These are phyloP conservation scores for Leptopilina myrica DNA, from an alignment of 2,888 invertebrate species.

Conservation along the genomic window DNA sequence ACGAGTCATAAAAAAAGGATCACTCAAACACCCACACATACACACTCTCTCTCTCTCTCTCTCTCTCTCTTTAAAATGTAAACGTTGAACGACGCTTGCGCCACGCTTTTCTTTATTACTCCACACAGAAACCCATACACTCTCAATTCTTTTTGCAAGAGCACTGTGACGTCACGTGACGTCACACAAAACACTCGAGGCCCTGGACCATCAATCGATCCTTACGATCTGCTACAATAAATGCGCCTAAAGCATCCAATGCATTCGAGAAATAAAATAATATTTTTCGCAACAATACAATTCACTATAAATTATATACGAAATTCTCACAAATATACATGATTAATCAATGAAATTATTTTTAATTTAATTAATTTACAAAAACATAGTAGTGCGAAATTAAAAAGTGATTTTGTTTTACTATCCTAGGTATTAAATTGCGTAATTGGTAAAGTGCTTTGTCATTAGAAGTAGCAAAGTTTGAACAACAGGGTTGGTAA, in stretches of 20 bases:
- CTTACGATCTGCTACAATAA: conserved; percentile 28
- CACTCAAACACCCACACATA: not conserved
- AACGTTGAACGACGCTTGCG: not conserved
- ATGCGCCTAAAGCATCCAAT: not conserved
- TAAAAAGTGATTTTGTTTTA: not conserved
- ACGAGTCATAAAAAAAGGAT: conserved; percentile 8
- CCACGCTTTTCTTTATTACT: conserved; percentile 45
- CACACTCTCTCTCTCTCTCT: no score
- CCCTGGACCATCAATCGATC: conserved; percentile 59
- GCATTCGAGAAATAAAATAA: not conserved
- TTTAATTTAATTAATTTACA: no score
- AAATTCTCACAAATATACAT: no score
- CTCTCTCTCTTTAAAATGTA: not conserved
- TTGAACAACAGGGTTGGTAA: not conserved
- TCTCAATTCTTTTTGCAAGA: conserved; percentile 1
- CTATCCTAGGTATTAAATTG: not conserved
- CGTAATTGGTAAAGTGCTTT: not conserved
- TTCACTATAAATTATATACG: no score
- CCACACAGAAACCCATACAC: conserved; percentile 27
- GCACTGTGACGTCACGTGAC: conserved; percentile 59
- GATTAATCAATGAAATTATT: no score
- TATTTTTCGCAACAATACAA: not conserved
- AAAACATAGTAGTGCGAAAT: not conserved
- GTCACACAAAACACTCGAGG: conserved; percentile 55
- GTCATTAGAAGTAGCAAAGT: conserved; percentile 1